phyloP scores from a whole-genome alignment of 2,888 invertebrate species.

The Margaritifera margaritifera region DNA sequence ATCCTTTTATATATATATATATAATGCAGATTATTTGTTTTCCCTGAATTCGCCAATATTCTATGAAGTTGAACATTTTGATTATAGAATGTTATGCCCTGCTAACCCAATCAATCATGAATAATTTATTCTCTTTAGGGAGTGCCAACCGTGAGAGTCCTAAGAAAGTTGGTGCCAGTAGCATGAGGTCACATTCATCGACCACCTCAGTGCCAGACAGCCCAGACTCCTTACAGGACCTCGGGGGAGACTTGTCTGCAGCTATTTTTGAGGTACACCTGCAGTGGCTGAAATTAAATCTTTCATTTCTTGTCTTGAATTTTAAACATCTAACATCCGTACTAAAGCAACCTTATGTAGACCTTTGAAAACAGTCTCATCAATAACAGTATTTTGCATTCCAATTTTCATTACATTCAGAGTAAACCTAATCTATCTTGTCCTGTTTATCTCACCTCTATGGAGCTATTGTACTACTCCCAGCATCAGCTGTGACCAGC shows the following conservation, averaged over 20 bases:
- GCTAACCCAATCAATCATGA: too few relatives aligned
- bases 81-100: too few relatives aligned
- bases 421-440: too few relatives aligned
- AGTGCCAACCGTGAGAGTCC: constrained; percentile 38
- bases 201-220: constrained; percentile 33
- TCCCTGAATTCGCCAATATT: neutral
- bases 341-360: neutral
- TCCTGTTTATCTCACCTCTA: too few relatives aligned
- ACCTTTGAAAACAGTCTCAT: too few relatives aligned
- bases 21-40: neutral
- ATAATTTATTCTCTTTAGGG: constrained; percentile 23
- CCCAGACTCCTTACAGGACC: constrained; percentile 28
- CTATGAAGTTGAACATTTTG: too few relatives aligned
- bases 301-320: too few relatives aligned
- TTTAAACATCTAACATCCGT: neutral
- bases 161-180: constrained; percentile 35
- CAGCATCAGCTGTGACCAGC: too few relatives aligned
- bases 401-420: too few relatives aligned
- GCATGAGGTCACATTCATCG: constrained; percentile 24
- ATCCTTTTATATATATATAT: neutral
- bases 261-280: constrained; percentile 43
- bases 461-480: too few relatives aligned
- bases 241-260: constrained; percentile 40
- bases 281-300: too few relatives aligned
- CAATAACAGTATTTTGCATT: too few relatives aligned